Evolutionary conservation across 2,797 vertebrate genomes (phyloP).

Genomic region (Siniperca undulata): DNA sequence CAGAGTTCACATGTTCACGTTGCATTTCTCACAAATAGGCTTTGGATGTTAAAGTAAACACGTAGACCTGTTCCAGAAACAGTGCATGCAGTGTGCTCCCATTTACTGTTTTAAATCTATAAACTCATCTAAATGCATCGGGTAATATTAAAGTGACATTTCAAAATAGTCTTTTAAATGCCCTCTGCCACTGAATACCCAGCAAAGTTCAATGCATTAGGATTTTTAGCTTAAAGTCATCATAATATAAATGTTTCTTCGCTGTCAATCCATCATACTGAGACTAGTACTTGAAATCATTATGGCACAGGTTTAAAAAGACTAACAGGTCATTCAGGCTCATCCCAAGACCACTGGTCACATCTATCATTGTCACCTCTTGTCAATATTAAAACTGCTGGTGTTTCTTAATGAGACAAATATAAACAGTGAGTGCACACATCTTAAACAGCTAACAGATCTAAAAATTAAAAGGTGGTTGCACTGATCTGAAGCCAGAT

Average conservation of each 20-base stretch:
- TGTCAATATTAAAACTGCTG: background rate
- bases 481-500: background rate
- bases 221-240: background rate
- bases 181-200: background rate
- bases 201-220: background rate
- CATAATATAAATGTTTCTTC: background rate
- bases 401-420: background rate
- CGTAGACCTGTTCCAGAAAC: background rate
- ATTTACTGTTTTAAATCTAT: background rate
- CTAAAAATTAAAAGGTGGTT: background rate
- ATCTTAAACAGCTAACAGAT: background rate
- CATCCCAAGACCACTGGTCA: background rate
- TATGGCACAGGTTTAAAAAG: background rate
- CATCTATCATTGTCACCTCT: constrained; percentile 12
- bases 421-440: background rate
- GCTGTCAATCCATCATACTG: background rate
- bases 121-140: background rate
- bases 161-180: constrained; percentile 1
- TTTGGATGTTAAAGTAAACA: background rate
- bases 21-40: constrained; percentile 22
- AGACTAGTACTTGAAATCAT: background rate
- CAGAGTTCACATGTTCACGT: background rate
- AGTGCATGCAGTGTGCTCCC: background rate
- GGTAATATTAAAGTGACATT: background rate
- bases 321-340: background rate